These are phyloP conservation scores for Cecidostiba fungosa DNA, from an alignment of 2,888 invertebrate genomes.

Conservation along the genomic window DNA sequence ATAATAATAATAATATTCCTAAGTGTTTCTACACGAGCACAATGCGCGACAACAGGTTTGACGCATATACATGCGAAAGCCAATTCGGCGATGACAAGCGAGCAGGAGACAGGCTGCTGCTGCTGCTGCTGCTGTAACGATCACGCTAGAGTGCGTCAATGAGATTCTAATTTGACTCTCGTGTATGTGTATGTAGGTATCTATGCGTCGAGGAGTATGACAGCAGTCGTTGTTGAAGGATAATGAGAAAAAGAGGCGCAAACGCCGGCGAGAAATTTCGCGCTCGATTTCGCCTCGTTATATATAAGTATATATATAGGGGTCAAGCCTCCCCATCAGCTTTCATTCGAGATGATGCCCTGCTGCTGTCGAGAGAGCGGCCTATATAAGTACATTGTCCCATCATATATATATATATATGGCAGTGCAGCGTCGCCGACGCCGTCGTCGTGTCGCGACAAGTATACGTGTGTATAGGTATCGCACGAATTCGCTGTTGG, in stretches of 20 bases:
- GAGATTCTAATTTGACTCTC: constrained; percentile 70
- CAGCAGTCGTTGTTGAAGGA: constrained; percentile 5
- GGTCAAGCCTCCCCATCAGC: constrained; percentile 35
- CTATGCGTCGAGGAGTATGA: not conserved
- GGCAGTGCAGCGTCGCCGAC: not conserved
- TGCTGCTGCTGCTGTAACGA: constrained; percentile 27
- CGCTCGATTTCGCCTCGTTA: constrained; percentile 61
- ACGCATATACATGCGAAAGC: constrained; percentile 64
- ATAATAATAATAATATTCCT: constrained; percentile 68
- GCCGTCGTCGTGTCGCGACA: not conserved
- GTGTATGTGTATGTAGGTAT: constrained; percentile 26
- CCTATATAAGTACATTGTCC: not conserved
- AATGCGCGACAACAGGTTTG: constrained; percentile 67
- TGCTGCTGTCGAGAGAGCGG: constrained; percentile 3
- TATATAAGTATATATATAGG: constrained; percentile 7
- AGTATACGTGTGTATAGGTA: not conserved
- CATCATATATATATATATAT: not conserved
- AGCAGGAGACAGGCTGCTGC: not conserved
- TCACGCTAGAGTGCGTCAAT: constrained; percentile 62
- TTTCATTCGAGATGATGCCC: not conserved
- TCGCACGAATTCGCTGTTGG: not conserved
- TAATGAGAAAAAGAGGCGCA: constrained; percentile 51
- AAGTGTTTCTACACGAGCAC: constrained; percentile 67
- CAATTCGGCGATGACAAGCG: constrained; percentile 63
- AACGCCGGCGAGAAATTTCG: constrained; percentile 59